These are phyloP conservation scores for Loris lydekkerianus DNA, from an alignment of 2,797 vertebrate genomes.

Conservation along the genomic window DNA sequence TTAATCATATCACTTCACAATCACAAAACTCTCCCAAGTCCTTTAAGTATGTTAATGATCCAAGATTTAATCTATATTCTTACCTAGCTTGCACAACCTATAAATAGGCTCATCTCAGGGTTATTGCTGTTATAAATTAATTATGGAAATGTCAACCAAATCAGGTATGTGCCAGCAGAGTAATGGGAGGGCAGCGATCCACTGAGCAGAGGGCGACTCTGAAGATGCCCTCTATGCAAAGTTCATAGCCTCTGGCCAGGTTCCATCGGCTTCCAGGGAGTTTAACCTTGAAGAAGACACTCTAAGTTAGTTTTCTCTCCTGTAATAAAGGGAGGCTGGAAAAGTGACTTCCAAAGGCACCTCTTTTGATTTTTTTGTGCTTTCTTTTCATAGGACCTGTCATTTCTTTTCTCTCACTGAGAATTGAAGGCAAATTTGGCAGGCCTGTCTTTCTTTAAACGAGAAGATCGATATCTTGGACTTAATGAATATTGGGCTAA, in stretches of 20 bases:
- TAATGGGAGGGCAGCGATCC: slow-evolving; percentile 90
- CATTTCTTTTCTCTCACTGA: slow-evolving; percentile 1
- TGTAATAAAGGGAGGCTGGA: slow-evolving; percentile 75
- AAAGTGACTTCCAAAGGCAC: slow-evolving; percentile 70
- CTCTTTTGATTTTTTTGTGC: slow-evolving; percentile 36
- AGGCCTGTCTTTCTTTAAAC: not conserved
- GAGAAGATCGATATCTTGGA: not conserved
- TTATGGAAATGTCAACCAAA: slow-evolving; percentile 91
- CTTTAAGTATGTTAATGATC: slow-evolving; percentile 88
- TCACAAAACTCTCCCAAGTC: slow-evolving; percentile 87
- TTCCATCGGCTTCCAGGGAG: slow-evolving; percentile 85
- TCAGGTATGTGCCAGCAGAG: slow-evolving; percentile 90
- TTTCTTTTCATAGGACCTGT: slow-evolving; percentile 36
- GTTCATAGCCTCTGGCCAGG: slow-evolving; percentile 91
- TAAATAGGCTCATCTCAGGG: slow-evolving; percentile 89
- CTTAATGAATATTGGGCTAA: not conserved
- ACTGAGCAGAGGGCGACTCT: slow-evolving; percentile 85
- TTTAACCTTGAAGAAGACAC: slow-evolving; percentile 92
- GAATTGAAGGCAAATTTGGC: not conserved
- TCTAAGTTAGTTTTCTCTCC: slow-evolving; percentile 75
- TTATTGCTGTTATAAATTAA: slow-evolving; percentile 90
- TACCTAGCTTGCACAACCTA: slow-evolving; percentile 87
- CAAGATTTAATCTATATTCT: slow-evolving; percentile 89
- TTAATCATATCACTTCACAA: slow-evolving; percentile 79
- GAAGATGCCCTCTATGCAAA: slow-evolving; percentile 86